Base-by-base conservation (phyloP, 2,797 vertebrate species). In the Hypotaenidia philippensis region DNA sequence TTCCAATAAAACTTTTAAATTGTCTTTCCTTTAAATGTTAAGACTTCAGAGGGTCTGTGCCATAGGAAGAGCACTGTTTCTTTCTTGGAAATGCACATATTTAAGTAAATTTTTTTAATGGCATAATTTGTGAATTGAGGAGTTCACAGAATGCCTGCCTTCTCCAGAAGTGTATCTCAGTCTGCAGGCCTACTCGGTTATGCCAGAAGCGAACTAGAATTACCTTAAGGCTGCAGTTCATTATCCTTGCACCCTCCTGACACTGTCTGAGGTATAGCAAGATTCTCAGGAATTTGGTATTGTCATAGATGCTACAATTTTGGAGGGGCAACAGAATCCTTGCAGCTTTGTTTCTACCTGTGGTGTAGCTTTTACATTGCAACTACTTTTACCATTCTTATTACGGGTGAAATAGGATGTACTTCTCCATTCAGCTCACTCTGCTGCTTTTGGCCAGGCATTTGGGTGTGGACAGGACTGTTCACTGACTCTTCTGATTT, bases 1-100 rank as follows among this genome's bases (percentile, higher is more conserved):
- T 94, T 94, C 80, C 81, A 97, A 96, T 94, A 95, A 96, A 70
- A 96, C 93, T 95, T 83, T 94, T 45, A 5, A 90, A 79, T 80
- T 88, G 63, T 88, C 72, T 87, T 94, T 95, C 59, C 41, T 95
- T 94, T 87, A 96, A 96, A 70, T 87, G 8, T 29, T 29, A 95
- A 91, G 76, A 68, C 47, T 93, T 83, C 45, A 80, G 57, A 93
- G 50, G 44, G 38, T 83, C 69, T 71, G 65, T 87, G 55, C 81
- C 94, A 26, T 70, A 90, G 47, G 23, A 94, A 89, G 15, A 83
- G 68, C 71, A 74, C n/a, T 14, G 3, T 55, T 92, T 81, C 77
- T 55, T 92, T 81, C 77, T 81, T 90, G 36, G 60, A 83, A 93
- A 83, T 71, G 82, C 71, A 88, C 34, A 10, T 74, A 75, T 38